Evolutionary conservation across 2,797 vertebrate species (phyloP).

Genomic region (Mormyrus hasselquistii): DNA sequence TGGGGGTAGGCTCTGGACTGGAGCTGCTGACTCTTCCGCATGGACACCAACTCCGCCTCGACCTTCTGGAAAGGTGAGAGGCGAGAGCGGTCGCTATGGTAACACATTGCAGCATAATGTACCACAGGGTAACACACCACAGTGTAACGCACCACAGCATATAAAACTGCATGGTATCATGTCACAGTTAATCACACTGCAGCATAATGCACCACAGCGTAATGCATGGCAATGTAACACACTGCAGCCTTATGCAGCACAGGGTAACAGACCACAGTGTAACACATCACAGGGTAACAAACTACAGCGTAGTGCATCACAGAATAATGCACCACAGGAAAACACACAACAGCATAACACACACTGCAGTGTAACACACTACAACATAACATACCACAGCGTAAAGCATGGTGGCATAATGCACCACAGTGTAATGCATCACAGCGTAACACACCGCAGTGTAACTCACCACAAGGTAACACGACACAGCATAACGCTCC

Average conservation of each 20-base stretch:
- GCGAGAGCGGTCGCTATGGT: background rate
- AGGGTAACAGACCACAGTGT: too few relatives aligned
- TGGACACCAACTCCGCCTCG: constrained; percentile 89
- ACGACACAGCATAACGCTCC: background rate
- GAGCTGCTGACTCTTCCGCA: constrained; percentile 95
- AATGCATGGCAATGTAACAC: background rate
- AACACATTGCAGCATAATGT: background rate
- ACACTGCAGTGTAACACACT: background rate
- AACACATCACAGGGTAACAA: too few relatives aligned
- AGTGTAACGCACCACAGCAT: background rate
- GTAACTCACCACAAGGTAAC: background rate
- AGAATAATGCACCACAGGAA: background rate
- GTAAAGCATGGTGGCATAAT: too few relatives aligned
- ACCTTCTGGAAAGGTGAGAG: constrained; percentile 88
- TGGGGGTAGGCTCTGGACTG: constrained; percentile 94
- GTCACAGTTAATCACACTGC: background rate
- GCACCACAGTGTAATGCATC: too few relatives aligned
- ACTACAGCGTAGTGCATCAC: background rate
- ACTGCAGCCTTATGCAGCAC: background rate
- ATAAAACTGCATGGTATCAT: background rate
- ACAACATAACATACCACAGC: too few relatives aligned
- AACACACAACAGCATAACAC: background rate
- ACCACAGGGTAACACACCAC: too few relatives aligned
- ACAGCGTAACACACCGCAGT: background rate
- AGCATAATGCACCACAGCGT: background rate